These are phyloP conservation scores for Agrotis puta DNA, from an alignment of 2,888 invertebrate genomes.

Conservation along the genomic window DNA sequence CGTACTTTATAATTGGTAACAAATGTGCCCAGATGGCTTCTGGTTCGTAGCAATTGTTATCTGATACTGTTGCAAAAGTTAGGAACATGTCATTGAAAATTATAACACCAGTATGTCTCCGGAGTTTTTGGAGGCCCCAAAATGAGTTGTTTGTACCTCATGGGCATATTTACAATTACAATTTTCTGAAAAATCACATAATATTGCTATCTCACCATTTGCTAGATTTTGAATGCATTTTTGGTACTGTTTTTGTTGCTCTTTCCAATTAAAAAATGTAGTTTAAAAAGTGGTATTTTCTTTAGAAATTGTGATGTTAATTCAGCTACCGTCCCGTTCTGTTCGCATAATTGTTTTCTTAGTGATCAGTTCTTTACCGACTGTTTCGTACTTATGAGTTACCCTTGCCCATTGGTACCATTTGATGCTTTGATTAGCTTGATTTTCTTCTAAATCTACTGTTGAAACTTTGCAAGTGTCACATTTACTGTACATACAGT, in stretches of 20 bases:
- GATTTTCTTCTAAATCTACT: not conserved
- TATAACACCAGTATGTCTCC: conserved; percentile 23
- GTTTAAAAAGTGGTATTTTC: conserved; percentile 16
- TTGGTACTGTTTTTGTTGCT: conserved; percentile 17
- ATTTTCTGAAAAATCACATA: conserved; percentile 21
- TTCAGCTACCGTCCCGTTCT: conserved; percentile 16
- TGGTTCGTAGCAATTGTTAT: no score
- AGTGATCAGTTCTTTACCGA: conserved; percentile 12
- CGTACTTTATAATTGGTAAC: no score
- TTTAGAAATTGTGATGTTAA: conserved; percentile 5
- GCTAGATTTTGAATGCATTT: conserved; percentile 11
- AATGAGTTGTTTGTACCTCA: conserved; percentile 28
- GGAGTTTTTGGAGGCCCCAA: conserved; percentile 23
- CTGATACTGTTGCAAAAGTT: conserved; percentile 8
- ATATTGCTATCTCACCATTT: conserved; percentile 6
- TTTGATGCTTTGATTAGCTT: conserved; percentile 2
- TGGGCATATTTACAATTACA: conserved; percentile 12
- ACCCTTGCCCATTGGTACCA: conserved; percentile 13
- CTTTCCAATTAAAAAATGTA: conserved; percentile 18
- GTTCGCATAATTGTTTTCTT: conserved; percentile 25
- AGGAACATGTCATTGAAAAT: conserved; percentile 7
- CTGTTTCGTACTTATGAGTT: conserved; percentile 14
- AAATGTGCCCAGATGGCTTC: no score
- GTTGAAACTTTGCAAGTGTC: conserved; percentile 4
- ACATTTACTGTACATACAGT: conserved; percentile 9